Percentiles rank a stretch among this genome's conserved stretches.
Evolutionary conservation across 2,113 vertebrate species (phyloP).

Genomic region (Oreochromis tanganicae): DNA sequence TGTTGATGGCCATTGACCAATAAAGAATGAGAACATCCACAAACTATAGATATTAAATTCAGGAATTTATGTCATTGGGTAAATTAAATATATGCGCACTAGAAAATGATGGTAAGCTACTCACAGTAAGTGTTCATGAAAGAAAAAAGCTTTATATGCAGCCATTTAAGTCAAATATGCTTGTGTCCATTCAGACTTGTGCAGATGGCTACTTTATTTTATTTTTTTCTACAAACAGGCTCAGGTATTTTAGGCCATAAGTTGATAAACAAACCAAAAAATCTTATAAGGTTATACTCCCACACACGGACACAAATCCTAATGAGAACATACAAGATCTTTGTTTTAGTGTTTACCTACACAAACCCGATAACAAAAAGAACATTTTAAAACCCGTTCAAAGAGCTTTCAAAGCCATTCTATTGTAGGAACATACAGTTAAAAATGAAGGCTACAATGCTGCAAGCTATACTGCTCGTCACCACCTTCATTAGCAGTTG

Average conservation of each 20-base stretch:
- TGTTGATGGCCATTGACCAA: not conserved
- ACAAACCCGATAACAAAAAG: not conserved
- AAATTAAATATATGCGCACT: fast-evolving
- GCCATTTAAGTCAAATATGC: not conserved
- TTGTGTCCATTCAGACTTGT: not conserved
- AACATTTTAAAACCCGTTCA: not conserved
- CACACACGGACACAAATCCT: fast-evolving
- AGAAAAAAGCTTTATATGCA: not conserved
- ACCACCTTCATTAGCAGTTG: not conserved
- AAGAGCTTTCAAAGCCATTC: not conserved
- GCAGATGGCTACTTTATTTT: not conserved
- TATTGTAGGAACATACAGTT: not conserved
- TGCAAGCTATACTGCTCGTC: not conserved
- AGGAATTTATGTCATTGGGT: not conserved
- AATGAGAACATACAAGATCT: not conserved
- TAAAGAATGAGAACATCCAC: not conserved
- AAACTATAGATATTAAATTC: not conserved
- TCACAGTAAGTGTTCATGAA: not conserved
- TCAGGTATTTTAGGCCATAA: not conserved
- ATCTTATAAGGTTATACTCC: not conserved
- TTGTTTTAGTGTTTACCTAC: not conserved
- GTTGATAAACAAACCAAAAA: not conserved
- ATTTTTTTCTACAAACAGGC: not conserved
- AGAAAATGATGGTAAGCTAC: not conserved
- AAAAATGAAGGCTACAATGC: not conserved